Evolutionary conservation across 2,797 vertebrate genomes (phyloP), one percentile per base, ranked within the genome.

Genomic region (Hyperoplus immaculatus): DNA sequence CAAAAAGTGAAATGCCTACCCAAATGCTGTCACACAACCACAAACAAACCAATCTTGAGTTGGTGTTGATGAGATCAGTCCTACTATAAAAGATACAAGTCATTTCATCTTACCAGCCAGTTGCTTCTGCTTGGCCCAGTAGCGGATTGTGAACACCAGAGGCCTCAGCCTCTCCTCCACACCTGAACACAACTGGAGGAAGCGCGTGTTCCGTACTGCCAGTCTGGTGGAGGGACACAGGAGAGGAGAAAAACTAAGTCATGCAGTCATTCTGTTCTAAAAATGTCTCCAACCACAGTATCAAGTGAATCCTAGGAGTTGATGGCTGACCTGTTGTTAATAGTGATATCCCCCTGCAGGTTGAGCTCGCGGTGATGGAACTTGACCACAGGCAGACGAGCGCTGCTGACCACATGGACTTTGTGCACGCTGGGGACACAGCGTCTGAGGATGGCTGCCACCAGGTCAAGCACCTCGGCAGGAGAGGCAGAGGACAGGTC

Each of bases 351-450:
- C 0, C 96, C 97, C 1, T 96, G 95, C 68, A 99, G 93, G 62
- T 95, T 95, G 0, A 98, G 97, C n/a, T 96, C 94, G 3, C 95
- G 95, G 89, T 99, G 96, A 75, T 94, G 96, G 86, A 98, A 99
- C 81, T 97, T 98, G 72, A 97, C 95, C 3, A 99, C 97, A 0
- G 97, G 97, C 7, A 96, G 95, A 4, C 97, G 95, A 16, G 97
- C 97, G 0, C 91, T 88, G 82, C 95, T 90, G 51, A 99, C 96
- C 1, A 94, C 88, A 0, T 96, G 94, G 61, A 99, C 97, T 14
- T 96, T 95, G 83, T 97, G 95, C 15, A 98, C 97, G 0, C 96
- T 96, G 0, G 98, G 97, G 3, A 97, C 97, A 1, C 97, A 99
- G 83, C 96, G 96, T 12, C 89, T 94, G 18, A 99, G 89, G 54